Conservation (phyloP, 2,888 invertebrate genomes). For the Euclidia mi region DNA sequence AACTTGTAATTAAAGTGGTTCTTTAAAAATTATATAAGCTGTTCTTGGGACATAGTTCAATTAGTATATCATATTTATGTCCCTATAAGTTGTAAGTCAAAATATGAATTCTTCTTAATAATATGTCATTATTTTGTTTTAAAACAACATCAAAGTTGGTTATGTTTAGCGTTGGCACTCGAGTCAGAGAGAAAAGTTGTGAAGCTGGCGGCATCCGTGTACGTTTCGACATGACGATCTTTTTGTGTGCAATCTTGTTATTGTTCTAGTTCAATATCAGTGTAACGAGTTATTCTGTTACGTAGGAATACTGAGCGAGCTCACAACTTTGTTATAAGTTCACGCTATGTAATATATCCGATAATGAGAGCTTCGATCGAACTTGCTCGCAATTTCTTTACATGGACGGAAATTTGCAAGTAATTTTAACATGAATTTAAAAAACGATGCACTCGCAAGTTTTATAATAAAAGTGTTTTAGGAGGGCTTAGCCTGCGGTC, state of each 20-base stretch:
- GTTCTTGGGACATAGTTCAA: too few relatives aligned
- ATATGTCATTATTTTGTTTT: background rate
- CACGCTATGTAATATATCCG: background rate
- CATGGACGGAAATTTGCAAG: too few relatives aligned
- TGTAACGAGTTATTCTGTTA: background rate
- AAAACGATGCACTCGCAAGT: too few relatives aligned
- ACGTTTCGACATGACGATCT: constrained; percentile 28
- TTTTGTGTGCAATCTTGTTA: constrained; percentile 3
- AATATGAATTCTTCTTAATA: background rate
- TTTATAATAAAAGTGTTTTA: too few relatives aligned
- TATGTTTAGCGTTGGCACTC: constrained; percentile 5
- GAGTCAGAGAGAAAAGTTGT: constrained; percentile 62
- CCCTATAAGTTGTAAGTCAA: background rate
- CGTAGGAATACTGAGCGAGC: background rate
- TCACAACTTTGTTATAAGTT: background rate
- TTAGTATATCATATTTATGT: too few relatives aligned
- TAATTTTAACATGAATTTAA: too few relatives aligned
- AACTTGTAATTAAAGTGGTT: too few relatives aligned
- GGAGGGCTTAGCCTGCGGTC: too few relatives aligned
- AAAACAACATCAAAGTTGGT: background rate
- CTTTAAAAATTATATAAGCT: too few relatives aligned
- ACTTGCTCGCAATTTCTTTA: too few relatives aligned
- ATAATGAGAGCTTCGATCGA: background rate
- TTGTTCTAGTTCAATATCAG: constrained; percentile 7
- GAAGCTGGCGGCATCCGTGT: constrained; percentile 52